These are phyloP conservation scores for Tipula vernalis DNA, from an alignment of 2,888 invertebrate genomes.

Conservation along the genomic window DNA sequence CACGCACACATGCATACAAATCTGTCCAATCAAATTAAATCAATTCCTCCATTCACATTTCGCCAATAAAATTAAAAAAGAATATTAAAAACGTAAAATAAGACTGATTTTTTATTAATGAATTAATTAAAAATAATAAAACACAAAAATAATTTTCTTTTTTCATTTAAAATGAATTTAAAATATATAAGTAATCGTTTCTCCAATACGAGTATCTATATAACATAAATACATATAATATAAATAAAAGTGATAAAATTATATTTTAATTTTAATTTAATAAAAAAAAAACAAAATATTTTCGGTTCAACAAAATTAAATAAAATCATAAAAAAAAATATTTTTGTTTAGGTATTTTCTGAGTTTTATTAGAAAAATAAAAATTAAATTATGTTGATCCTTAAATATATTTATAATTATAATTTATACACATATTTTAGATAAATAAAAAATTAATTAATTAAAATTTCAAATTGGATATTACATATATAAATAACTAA, in stretches of 20 bases:
- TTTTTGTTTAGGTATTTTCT: neutral
- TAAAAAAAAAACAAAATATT: neutral
- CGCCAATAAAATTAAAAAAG: neutral
- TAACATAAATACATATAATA: neutral
- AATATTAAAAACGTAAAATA: neutral
- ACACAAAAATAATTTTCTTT: neutral
- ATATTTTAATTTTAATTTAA: neutral
- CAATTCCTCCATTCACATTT: neutral
- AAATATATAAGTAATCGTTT: neutral
- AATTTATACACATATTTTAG: neutral
- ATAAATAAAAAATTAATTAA: neutral
- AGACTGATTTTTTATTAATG: neutral
- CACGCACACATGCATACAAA: neutral
- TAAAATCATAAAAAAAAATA: neutral
- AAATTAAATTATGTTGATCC: neutral
- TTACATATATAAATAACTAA: neutral
- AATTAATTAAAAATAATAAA: neutral
- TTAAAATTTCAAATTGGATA: neutral
- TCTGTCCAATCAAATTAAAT: neutral
- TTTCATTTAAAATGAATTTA: neutral
- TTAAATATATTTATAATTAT: neutral
- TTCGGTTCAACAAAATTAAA: neutral
- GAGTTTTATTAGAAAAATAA: neutral
- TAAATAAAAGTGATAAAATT: conserved; percentile 4
- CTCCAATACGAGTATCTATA: neutral